Evolutionary conservation across 2,113 vertebrate genomes (phyloP).

Genomic region (Formicarius rufipectus): DNA sequence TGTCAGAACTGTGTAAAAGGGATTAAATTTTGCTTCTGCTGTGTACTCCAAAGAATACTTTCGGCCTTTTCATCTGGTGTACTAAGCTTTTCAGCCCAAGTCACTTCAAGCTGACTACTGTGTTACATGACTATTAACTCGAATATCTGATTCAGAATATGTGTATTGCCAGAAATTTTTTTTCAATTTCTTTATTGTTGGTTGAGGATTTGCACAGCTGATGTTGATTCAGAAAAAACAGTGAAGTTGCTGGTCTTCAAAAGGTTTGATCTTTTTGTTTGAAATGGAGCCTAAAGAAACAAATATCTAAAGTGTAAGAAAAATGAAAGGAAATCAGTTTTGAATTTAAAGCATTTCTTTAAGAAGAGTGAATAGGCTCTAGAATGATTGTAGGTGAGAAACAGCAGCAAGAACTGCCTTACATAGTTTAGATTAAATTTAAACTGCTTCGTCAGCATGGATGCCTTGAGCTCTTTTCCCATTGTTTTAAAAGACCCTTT

Average conservation of each 20-base stretch:
- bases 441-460: background rate
- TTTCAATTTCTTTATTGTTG: background rate
- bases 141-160: background rate
- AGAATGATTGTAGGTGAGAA: background rate
- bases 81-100: slow-evolving; percentile 41
- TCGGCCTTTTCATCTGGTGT: slow-evolving; percentile 32
- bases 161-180: background rate
- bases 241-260: background rate
- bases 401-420: background rate
- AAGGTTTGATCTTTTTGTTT: background rate
- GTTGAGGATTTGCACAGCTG: background rate
- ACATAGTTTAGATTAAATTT: background rate
- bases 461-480: background rate
- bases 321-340: background rate
- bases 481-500: background rate
- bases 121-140: background rate
- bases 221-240: background rate
- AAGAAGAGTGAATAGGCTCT: background rate
- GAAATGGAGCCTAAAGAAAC: background rate
- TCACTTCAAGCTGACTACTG: slow-evolving; percentile 1
- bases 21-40: slow-evolving; percentile 45
- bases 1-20: slow-evolving; percentile 43
- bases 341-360: background rate
- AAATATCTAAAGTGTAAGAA: background rate
- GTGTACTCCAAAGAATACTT: background rate